Evolutionary conservation across 1,140 invertebrate genomes (phyloP), one percentile per base, ranked within the genome.

Genomic region (Zaprionus ghesquierei): DNA sequence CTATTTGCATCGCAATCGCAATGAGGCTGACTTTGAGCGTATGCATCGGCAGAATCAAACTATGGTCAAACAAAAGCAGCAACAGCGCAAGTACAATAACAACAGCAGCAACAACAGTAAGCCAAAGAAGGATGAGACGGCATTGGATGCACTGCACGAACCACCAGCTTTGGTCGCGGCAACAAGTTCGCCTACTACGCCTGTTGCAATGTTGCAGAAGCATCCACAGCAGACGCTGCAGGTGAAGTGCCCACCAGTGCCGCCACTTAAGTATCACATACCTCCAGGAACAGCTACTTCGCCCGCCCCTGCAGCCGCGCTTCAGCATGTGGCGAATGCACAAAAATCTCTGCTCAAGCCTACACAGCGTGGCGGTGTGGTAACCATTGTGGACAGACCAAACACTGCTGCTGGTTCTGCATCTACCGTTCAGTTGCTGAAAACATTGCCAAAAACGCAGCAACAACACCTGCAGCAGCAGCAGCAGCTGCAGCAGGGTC

Each of bases 1-100:
- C 33, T 98, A 98, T 92, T 92, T 98, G 54, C 97, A 98, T 92
- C 93, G 96, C 46, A 96, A 94, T 92, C 92, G 96, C 63, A 94
- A 94, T 10, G 95, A 96, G 90, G 94, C 95, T 72, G 96, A 97
- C 92, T 97, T 97, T 92, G 96, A 94, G 77, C 79, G 92, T 15
- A 92, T 94, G 73, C 95, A 96, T 90, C 75, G 91, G 3, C 89
- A 92, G 44, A 81, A 84, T 20, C 91, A 92, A 18, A 64, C 79
- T 13, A 29, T 89, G 33, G 85, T 85, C 8, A 92, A 92, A 58
- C 76, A 86, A 29, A 91, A 92, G 27, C 91, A 91, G 54, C 71
- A 79, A 38, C 91, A 91, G 27, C 55, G 75, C 10, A 75, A 73
- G n/a, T 75, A 80, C 49, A 53, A 54, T 65, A 77, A 49, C 89